phyloP scores from a whole-genome alignment of 2,113 vertebrate genomes.

The Tautogolabrus adspersus region DNA sequence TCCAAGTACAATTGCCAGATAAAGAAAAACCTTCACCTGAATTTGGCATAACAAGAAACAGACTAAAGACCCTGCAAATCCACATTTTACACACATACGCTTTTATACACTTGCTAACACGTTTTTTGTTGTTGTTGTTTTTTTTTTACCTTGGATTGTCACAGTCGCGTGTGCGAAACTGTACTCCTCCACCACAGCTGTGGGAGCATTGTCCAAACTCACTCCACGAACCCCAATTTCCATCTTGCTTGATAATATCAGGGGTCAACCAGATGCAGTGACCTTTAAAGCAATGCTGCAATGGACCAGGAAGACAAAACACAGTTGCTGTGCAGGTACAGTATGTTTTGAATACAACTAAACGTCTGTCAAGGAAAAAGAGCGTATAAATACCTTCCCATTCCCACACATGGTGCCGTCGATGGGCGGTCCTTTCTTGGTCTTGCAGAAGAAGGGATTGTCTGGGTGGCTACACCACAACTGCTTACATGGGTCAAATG shows the following conservation, averaged over 20 bases:
- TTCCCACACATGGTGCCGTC: conserved; percentile 96
- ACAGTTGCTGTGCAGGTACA: conserved; percentile 1
- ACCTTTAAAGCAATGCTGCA: conserved; percentile 97
- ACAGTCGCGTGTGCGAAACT: conserved; percentile 92
- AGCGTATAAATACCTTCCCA: conserved; percentile 87
- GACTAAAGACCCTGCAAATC: not conserved
- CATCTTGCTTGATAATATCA: conserved; percentile 95
- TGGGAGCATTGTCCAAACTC: conserved; percentile 94
- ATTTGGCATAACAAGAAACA: not conserved
- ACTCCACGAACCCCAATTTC: conserved; percentile 97
- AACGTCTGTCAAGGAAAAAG: not conserved
- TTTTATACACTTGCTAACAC: not conserved
- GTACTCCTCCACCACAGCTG: conserved; percentile 93
- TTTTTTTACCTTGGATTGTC: conserved; percentile 92
- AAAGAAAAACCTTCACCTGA: not conserved
- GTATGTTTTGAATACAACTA: not conserved
- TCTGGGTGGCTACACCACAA: conserved; percentile 98
- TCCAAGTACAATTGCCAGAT: no score
- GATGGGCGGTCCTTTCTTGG: conserved; percentile 97
- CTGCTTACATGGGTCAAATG: conserved; percentile 97
- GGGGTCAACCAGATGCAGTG: conserved; percentile 97
- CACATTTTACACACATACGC: not conserved
- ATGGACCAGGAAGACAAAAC: conserved; percentile 31
- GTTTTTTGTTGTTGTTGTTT: conserved; percentile 57
- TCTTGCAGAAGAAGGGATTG: conserved; percentile 99